Evolutionary conservation across 2,797 vertebrate genomes (phyloP).

Genomic region (Halcyon leucocephala): DNA sequence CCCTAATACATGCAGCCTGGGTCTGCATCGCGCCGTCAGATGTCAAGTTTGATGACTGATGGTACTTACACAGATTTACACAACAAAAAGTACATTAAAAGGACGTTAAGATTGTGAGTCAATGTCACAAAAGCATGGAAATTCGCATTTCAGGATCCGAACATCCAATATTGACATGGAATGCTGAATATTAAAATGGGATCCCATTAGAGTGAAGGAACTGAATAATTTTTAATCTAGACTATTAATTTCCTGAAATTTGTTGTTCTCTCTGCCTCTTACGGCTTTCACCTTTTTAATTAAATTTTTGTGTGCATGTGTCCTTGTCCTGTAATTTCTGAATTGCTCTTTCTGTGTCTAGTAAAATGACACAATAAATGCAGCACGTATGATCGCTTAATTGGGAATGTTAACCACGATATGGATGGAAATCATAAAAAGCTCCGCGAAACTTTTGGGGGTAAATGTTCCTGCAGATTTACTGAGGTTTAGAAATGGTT

Average conservation of each 20-base stretch:
- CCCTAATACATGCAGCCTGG: slow-evolving; percentile 80
- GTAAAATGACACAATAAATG: slow-evolving; percentile 77
- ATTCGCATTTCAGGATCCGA: slow-evolving; percentile 80
- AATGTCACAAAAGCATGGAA: slow-evolving; percentile 80
- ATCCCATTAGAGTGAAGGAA: slow-evolving; percentile 70
- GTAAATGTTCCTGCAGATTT: slow-evolving; percentile 64
- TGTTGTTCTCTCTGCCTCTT: slow-evolving; percentile 72
- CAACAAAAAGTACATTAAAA: slow-evolving; percentile 85
- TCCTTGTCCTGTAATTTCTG: slow-evolving; percentile 78
- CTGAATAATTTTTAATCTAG: slow-evolving; percentile 77
- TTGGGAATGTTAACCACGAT: slow-evolving; percentile 71
- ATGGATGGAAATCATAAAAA: slow-evolving; percentile 66
- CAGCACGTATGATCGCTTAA: slow-evolving; percentile 74
- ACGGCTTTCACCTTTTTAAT: slow-evolving; percentile 77
- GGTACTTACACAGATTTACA: slow-evolving; percentile 85
- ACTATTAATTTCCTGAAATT: slow-evolving; percentile 77
- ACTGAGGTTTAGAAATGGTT: slow-evolving; percentile 65
- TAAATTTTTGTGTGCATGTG: slow-evolving; percentile 78
- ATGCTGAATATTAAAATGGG: slow-evolving; percentile 70
- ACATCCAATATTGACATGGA: slow-evolving; percentile 79
- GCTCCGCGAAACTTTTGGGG: slow-evolving; percentile 74
- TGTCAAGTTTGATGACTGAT: slow-evolving; percentile 80
- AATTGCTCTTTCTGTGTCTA: slow-evolving; percentile 76
- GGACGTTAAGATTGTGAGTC: slow-evolving; percentile 79
- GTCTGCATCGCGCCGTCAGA: slow-evolving; percentile 70